These are phyloP conservation scores for Pteronotus mesoamericanus DNA, from an alignment of 2,797 vertebrate genomes.

Conservation along the genomic window DNA sequence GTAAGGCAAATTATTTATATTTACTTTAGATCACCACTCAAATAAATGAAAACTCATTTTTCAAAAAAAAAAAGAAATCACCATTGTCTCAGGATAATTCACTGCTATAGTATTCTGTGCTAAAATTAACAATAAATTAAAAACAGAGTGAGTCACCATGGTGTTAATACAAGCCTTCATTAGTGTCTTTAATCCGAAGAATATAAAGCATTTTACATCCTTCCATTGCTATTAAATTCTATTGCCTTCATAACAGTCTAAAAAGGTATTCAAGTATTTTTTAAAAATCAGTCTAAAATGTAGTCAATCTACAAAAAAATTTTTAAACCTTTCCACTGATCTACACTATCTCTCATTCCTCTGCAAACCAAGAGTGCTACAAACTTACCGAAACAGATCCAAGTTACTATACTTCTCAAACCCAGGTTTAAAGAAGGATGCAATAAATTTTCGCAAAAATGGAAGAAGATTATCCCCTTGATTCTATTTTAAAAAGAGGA, in stretches of 20 bases:
- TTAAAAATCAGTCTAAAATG: background rate
- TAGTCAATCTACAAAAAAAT: background rate
- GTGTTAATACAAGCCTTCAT: background rate
- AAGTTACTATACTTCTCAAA: slow-evolving; percentile 83
- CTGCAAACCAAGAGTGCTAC: slow-evolving; percentile 24
- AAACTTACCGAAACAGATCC: slow-evolving; percentile 89
- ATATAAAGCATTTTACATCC: background rate
- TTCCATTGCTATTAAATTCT: slow-evolving; percentile 41
- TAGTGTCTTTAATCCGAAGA: slow-evolving; percentile 20
- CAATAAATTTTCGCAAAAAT: slow-evolving; percentile 90
- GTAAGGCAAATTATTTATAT: background rate
- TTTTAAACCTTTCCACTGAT: background rate
- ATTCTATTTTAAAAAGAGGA: slow-evolving; percentile 82
- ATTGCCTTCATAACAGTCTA: background rate
- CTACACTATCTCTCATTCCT: background rate
- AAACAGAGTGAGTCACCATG: background rate
- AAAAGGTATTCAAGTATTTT: background rate
- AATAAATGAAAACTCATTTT: background rate
- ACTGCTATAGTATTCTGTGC: background rate
- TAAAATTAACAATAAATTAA: slow-evolving; percentile 37
- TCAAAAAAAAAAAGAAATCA: background rate
- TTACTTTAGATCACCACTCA: background rate
- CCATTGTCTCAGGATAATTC: background rate
- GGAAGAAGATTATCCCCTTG: slow-evolving; percentile 83
- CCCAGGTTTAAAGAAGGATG: slow-evolving; percentile 88